Percentiles rank a stretch among this genome's conserved stretches.
Evolutionary conservation across 2,113 vertebrate genomes (phyloP).

Genomic region (Melanotaenia duboulayi): DNA sequence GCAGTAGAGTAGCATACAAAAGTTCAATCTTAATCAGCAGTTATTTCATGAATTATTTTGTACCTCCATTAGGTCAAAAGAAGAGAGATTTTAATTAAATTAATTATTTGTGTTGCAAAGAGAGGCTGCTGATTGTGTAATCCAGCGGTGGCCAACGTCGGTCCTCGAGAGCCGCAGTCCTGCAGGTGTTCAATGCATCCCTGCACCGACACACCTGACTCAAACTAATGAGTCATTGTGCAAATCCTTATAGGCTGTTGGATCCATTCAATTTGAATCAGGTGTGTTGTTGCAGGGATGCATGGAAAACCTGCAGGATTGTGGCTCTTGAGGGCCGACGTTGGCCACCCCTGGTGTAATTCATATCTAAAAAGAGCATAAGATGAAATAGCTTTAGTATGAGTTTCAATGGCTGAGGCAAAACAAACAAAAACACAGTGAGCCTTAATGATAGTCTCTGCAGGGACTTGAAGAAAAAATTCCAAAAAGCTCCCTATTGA

Average conservation of each 20-base stretch:
- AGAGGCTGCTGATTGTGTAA: neutral
- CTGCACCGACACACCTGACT: no score
- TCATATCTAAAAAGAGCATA: neutral
- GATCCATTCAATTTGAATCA: no score
- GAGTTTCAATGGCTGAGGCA: slow-evolving; percentile 4
- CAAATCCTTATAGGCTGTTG: no score
- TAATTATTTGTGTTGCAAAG: neutral
- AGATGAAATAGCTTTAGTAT: slow-evolving; percentile 12
- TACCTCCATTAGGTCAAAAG: neutral
- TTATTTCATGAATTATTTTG: neutral
- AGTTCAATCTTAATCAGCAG: neutral
- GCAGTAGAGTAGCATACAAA: neutral
- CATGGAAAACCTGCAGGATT: no score
- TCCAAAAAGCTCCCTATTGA: slow-evolving; percentile 22
- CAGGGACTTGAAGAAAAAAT: slow-evolving; percentile 15
- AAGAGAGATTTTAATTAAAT: neutral
- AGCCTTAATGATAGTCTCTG: slow-evolving; percentile 29
- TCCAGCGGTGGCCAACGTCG: no score
- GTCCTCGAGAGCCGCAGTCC: no score
- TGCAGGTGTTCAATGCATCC: no score
- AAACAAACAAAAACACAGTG: slow-evolving; percentile 3
- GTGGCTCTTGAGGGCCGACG: no score
- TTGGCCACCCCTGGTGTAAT: no score
- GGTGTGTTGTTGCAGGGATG: no score
- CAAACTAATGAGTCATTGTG: no score